Base-by-base conservation (phyloP, 2,113 vertebrate genomes). In the Hepsetus odoe region DNA sequence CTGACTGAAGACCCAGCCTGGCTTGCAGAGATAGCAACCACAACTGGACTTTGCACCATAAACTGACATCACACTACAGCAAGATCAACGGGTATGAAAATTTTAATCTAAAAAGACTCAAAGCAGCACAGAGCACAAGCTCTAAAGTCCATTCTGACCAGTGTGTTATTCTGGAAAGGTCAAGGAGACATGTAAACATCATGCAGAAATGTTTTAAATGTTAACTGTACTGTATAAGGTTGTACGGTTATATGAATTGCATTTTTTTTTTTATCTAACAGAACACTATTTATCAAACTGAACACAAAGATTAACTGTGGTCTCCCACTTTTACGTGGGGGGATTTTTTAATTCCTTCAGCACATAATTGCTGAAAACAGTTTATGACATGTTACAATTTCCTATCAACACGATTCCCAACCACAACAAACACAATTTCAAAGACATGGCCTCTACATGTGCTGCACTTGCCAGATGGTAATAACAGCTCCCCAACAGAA, bases 351-450 rank as follows among this genome's bases (percentile, higher is more conserved):
- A n/a, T 53, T 59, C 53, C 62, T 67, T 18, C 16, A 18, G 70
- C 44, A 81, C 13, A 55, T 9, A 22, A 61, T 58, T n/a, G 62
- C 66, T 32, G 71, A 80, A 64, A 67, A 46, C 49, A 22, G 53
- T 32, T 44, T 61, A 12, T 46, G 71, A 77, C 30, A 32, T 20
- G 44, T 51, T 61, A 61, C 58, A 67, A 46, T 51, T 76, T 82
- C 74, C 59, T 35, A 59, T 58, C 13, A 30, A 59, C 33, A 72
- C 32, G 69, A 73, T 77, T 53, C 53, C 42, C 6, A 44, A 77
- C 75, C 80, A 78, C 80, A 82, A 77, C 69, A 77, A 61, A 77
- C 69, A 26, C n/a, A 30, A 62, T 38, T 55, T 74, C 64, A 75
- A 75, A 75, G 65, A 65, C 72, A 55, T 46, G 42, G 1, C 4